phyloP scores from a whole-genome alignment of 2,797 vertebrate species.

The Valencia hispanica region DNA sequence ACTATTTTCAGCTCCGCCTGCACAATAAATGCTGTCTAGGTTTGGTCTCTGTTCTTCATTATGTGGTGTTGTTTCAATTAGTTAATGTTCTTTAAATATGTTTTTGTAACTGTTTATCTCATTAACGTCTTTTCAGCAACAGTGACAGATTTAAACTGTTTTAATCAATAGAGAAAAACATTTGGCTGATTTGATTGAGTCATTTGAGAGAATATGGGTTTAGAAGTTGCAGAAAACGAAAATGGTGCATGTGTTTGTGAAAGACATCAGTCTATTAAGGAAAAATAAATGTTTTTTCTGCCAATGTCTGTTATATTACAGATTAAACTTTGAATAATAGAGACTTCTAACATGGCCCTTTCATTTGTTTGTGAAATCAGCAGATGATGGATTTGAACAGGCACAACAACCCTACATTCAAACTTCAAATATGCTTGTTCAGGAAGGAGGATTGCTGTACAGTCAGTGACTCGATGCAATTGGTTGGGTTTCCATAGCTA shows the following conservation, averaged over 20 bases:
- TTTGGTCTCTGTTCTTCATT: conserved; percentile 30
- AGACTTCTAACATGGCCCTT: background rate
- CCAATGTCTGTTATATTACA: background rate
- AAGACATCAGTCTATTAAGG: background rate
- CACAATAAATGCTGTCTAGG: conserved; percentile 28
- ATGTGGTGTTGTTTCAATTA: conserved; percentile 29
- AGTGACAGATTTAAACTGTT: background rate
- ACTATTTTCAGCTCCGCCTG: conserved; percentile 56
- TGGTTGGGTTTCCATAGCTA: background rate
- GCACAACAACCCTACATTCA: background rate
- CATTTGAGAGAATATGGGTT: conserved; percentile 15
- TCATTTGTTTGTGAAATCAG: background rate
- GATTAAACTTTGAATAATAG: background rate
- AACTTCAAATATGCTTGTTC: background rate
- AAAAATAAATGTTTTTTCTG: background rate
- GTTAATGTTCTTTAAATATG: conserved; percentile 17
- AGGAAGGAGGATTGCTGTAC: background rate
- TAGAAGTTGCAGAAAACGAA: background rate
- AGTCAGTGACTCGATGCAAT: background rate
- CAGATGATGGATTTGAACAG: background rate
- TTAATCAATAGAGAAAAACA: background rate
- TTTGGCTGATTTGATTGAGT: conserved; percentile 5
- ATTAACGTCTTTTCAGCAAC: conserved; percentile 10
- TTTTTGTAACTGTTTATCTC: conserved; percentile 25
- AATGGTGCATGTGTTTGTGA: background rate